A percentile compares a stretch with the other conserved stretches of the same genome.
phyloP scores from a whole-genome alignment of 2,113 vertebrate species.

The Eulacestoma nigropectus region DNA sequence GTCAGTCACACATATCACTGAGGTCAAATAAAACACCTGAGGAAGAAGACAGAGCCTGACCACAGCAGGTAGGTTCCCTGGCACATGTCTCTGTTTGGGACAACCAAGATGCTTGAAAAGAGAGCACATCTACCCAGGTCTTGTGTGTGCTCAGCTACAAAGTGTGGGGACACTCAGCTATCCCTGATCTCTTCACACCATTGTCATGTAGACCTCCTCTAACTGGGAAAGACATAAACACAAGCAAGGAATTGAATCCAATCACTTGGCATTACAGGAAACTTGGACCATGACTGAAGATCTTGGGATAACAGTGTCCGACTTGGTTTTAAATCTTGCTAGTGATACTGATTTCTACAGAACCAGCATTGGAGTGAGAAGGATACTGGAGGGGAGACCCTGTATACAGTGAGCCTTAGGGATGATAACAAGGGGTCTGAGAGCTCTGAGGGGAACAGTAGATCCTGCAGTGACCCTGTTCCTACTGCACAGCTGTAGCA shows the following conservation, averaged over 20 bases:
- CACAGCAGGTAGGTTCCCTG: neutral
- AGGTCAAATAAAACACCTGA: neutral
- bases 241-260: neutral
- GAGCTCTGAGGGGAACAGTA: neutral
- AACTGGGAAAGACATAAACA: neutral
- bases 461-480: neutral
- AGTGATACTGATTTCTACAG: neutral
- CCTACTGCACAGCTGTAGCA: neutral
- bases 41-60: neutral
- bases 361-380: neutral
- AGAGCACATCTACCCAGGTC: neutral
- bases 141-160: neutral
- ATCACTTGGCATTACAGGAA: rapidly evolving
- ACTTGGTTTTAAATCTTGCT: neutral
- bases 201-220: neutral
- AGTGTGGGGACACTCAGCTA: neutral
- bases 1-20: neutral
- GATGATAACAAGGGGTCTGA: neutral
- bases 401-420: neutral
- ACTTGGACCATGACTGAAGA: neutral
- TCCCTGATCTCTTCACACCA: neutral
- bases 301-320: neutral
- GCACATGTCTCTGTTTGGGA: neutral
- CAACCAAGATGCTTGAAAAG: neutral
- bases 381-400: neutral